Percentiles rank a stretch among this genome's conserved stretches.
These are phyloP conservation scores for Agelaius phoeniceus DNA, from an alignment of 2,113 vertebrate genomes.

Conservation along the genomic window DNA sequence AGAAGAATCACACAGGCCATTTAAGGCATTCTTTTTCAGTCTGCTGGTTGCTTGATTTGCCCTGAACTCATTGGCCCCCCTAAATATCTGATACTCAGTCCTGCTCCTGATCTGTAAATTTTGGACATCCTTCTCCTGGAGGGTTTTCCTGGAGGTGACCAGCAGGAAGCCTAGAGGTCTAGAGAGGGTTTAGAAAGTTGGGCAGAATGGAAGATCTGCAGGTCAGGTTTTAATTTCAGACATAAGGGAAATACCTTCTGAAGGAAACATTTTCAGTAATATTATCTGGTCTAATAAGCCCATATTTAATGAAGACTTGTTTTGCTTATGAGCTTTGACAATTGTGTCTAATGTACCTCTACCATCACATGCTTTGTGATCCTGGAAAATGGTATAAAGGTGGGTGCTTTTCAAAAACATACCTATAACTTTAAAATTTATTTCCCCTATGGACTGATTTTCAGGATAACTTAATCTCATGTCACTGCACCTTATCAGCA, in stretches of 20 bases:
- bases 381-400: neutral
- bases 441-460: neutral
- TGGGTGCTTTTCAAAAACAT: neutral
- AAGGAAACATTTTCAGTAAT: neutral
- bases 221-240: neutral
- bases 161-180: neutral
- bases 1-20: neutral
- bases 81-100: neutral
- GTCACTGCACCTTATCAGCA: neutral
- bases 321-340: neutral
- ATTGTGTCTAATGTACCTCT: neutral
- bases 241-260: neutral
- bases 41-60: neutral
- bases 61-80: neutral
- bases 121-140: neutral
- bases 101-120: neutral
- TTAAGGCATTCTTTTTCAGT: neutral
- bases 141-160: neutral
- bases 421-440: neutral
- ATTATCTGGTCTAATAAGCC: neutral
- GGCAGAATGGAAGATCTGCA: neutral
- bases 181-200: neutral
- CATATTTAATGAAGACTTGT: neutral
- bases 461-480: neutral
- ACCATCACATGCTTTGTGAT: neutral